phyloP scores from a whole-genome alignment of 2,113 vertebrate species.

The Plecturocebus donacophilus region DNA sequence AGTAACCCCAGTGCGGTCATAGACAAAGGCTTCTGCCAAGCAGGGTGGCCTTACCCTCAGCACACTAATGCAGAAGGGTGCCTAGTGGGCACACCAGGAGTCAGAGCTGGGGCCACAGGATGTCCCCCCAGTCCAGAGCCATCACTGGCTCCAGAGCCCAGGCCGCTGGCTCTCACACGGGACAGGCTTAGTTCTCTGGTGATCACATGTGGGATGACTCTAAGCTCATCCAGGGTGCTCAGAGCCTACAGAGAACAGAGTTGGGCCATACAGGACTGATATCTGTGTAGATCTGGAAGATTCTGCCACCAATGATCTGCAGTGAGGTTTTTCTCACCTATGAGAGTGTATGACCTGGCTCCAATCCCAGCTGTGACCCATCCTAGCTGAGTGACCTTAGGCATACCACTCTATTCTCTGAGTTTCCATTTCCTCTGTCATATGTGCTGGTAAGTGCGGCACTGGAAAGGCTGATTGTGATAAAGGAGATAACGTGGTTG shows the following conservation, averaged over 20 bases:
- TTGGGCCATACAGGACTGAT: neutral
- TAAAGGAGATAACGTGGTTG: neutral
- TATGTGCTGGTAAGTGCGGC: neutral
- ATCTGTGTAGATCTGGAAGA: neutral
- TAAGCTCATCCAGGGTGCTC: neutral
- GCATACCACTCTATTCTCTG: neutral
- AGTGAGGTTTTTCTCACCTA: neutral
- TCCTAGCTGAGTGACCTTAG: neutral
- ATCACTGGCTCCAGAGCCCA: neutral
- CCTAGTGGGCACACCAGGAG: neutral
- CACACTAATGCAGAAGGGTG: neutral
- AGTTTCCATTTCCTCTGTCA: neutral
- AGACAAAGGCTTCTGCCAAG: neutral
- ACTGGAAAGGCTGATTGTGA: neutral
- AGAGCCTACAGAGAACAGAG: neutral
- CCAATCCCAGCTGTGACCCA: neutral
- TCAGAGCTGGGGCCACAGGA: neutral
- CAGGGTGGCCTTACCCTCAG: neutral
- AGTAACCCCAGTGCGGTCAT: neutral
- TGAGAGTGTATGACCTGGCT: neutral
- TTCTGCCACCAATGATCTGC: neutral
- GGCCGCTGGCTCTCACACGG: accelerated
- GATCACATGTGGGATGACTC: neutral
- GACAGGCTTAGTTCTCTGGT: neutral
- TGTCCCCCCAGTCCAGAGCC: neutral